A percentile compares a stretch with the other conserved stretches of the same genome.
These are phyloP conservation scores for Psophia crepitans DNA, from an alignment of 2,113 vertebrate species.

Conservation along the genomic window DNA sequence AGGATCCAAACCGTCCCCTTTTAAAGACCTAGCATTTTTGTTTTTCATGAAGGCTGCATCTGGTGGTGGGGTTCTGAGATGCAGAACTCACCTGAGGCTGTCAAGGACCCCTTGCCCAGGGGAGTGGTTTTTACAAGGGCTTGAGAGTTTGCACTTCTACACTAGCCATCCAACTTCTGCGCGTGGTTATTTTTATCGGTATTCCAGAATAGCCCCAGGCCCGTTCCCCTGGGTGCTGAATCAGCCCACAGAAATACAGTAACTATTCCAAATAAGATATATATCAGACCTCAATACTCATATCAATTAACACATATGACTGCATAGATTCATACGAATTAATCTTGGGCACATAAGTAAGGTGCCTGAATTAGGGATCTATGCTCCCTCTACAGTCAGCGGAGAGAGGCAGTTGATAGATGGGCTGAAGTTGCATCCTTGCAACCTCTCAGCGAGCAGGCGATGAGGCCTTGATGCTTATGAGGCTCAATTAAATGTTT, in stretches of 20 bases:
- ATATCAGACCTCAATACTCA: neutral
- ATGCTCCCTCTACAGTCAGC: neutral
- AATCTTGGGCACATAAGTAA: neutral
- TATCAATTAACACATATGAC: neutral
- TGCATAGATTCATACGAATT: neutral
- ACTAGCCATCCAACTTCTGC: neutral
- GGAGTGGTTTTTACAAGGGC: neutral
- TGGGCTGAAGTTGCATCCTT: neutral
- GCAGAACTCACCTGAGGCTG: neutral
- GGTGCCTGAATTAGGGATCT: neutral
- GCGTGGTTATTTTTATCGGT: neutral
- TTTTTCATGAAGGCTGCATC: neutral
- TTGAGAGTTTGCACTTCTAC: neutral
- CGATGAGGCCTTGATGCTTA: neutral
- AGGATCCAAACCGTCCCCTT: neutral
- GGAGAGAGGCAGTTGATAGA: neutral
- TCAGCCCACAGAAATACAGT: neutral
- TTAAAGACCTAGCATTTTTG: neutral
- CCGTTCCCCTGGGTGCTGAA: neutral
- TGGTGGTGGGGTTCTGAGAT: neutral
- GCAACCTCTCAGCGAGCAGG: neutral
- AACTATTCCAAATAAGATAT: neutral
- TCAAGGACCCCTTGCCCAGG: neutral
- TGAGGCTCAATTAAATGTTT: neutral
- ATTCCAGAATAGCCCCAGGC: neutral